These are phyloP conservation scores for Ophioninae sp. DNA, from an alignment of 2,888 invertebrate genomes.

Conservation along the genomic window DNA sequence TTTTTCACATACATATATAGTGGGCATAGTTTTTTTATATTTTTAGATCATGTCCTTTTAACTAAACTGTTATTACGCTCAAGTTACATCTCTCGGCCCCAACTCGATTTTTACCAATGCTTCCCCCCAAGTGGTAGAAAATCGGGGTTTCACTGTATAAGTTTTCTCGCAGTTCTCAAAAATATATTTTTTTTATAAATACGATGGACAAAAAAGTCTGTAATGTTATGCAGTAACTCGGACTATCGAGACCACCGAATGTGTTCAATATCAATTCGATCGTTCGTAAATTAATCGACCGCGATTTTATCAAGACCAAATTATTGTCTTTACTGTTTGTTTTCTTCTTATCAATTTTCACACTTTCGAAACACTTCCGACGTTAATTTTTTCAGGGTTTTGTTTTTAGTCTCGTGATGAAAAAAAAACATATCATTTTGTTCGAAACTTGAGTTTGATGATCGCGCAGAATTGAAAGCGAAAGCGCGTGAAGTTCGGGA, in stretches of 20 bases:
- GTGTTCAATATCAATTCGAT: slow-evolving; percentile 49
- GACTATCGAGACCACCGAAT: slow-evolving; percentile 44
- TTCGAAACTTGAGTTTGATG: slow-evolving; percentile 4
- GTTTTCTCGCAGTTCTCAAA: no score
- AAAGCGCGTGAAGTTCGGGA: slow-evolving; percentile 1
- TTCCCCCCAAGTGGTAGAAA: no score
- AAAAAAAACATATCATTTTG: neutral
- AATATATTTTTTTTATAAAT: slow-evolving; percentile 18
- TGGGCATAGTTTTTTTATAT: no score
- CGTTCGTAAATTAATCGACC: slow-evolving; percentile 23
- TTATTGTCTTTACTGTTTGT: neutral
- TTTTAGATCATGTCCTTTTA: no score
- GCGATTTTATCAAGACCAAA: slow-evolving; percentile 18
- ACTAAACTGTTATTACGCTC: no score
- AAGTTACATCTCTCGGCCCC: no score
- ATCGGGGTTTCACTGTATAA: no score
- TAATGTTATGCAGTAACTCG: slow-evolving; percentile 32
- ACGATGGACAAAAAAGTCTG: neutral
- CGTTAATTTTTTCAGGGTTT: neutral
- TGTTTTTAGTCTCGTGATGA: neutral
- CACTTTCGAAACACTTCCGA: neutral
- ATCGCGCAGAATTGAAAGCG: neutral
- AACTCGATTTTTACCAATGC: no score
- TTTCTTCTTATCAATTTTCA: neutral
- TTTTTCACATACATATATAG: no score